These are phyloP conservation scores for Metalampra italica DNA, from an alignment of 2,888 invertebrate genomes.

Conservation along the genomic window DNA sequence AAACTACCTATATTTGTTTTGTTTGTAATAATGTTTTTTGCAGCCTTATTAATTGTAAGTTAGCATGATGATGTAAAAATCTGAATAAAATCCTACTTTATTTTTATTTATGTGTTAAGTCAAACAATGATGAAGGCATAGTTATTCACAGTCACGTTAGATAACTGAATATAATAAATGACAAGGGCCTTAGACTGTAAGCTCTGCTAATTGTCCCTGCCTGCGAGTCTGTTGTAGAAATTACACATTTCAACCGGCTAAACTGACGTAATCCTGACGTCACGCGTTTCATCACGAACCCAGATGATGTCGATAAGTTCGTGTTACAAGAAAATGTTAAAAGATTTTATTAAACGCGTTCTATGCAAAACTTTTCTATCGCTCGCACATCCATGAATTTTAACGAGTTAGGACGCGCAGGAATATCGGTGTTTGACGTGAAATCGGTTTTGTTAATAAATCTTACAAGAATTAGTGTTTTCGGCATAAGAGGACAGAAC, in stretches of 20 bases:
- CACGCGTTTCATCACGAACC: constrained; percentile 49
- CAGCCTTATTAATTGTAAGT: too few relatives aligned
- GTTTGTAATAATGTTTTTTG: too few relatives aligned
- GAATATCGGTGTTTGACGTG: too few relatives aligned
- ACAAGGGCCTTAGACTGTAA: not conserved
- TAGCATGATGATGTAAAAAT: too few relatives aligned
- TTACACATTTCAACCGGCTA: constrained; percentile 28
- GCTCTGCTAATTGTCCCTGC: constrained; percentile 1
- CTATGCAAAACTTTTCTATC: too few relatives aligned
- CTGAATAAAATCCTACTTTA: too few relatives aligned
- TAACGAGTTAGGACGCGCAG: not conserved
- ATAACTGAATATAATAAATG: not conserved
- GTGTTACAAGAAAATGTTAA: not conserved
- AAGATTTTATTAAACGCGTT: not conserved
- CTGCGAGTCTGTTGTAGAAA: constrained; percentile 18
- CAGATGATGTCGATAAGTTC: constrained; percentile 13
- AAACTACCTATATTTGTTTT: too few relatives aligned
- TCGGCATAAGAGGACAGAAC: too few relatives aligned
- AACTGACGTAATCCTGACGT: constrained; percentile 26
- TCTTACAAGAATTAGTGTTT: too few relatives aligned
- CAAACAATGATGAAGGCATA: not conserved
- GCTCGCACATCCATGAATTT: too few relatives aligned
- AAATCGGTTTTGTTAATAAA: too few relatives aligned
- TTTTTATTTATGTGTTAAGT: too few relatives aligned
- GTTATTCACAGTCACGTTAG: constrained; percentile 2